phyloP scores from a whole-genome alignment of 2,113 vertebrate genomes.

The Poecilia latipinna region DNA sequence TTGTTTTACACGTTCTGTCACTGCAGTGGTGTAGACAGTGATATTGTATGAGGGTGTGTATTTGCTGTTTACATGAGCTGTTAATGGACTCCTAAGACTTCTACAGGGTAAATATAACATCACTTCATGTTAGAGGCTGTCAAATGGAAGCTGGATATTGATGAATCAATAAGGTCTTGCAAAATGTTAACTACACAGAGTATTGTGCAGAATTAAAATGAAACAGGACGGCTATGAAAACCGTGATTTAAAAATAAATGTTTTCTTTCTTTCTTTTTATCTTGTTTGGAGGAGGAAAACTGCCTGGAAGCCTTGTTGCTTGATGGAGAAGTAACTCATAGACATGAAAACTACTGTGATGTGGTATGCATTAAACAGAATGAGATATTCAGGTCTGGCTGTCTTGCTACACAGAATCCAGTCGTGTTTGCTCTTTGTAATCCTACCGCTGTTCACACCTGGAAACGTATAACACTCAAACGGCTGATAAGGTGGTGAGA shows the following conservation, averaged over 20 bases:
- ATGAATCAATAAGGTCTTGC: conserved; percentile 1
- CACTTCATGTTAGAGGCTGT: neutral
- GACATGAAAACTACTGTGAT: neutral
- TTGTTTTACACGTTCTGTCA: neutral
- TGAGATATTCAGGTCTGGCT: neutral
- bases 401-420: neutral
- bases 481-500: neutral
- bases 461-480: neutral
- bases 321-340: neutral
- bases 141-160: conserved; percentile 20
- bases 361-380: neutral
- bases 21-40: neutral
- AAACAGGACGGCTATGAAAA: too few relatives aligned
- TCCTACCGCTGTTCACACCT: neutral
- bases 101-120: neutral
- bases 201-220: too few relatives aligned
- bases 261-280: neutral
- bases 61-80: neutral
- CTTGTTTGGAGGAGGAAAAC: too few relatives aligned
- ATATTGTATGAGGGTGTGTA: neutral
- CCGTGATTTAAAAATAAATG: too few relatives aligned
- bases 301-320: too few relatives aligned
- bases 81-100: neutral
- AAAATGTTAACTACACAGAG: neutral
- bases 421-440: neutral